Percentiles rank a stretch among this genome's conserved stretches.
Evolutionary conservation across 2,888 invertebrate genomes (phyloP).

Genomic region (Acleris literana): DNA sequence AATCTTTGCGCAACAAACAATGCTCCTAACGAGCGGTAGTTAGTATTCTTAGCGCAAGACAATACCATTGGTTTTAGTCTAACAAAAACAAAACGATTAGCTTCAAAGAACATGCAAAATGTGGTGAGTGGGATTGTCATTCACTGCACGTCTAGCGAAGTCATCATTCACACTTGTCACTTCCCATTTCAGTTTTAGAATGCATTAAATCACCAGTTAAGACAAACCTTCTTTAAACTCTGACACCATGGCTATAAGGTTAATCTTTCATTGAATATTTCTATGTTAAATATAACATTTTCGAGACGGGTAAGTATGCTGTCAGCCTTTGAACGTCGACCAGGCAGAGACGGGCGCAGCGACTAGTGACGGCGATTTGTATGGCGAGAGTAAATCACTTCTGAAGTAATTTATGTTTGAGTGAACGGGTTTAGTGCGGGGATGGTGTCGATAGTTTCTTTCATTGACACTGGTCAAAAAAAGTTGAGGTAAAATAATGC

Average conservation of each 20-base stretch:
- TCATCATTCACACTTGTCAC: conserved; percentile 72
- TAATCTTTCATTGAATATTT: neutral
- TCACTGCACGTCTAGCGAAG: conserved; percentile 59
- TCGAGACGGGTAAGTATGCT: conserved; percentile 11
- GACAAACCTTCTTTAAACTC: neutral
- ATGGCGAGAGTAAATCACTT: conserved; percentile 78
- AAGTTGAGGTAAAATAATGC: conserved; percentile 1
- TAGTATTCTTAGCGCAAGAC: conserved; percentile 38
- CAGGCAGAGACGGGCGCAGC: conserved; percentile 67
- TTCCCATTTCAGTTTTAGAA: conserved; percentile 8
- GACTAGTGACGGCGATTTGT: conserved; percentile 73
- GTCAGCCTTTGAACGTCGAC: conserved; percentile 55
- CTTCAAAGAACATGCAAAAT: conserved; percentile 58
- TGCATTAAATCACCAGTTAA: neutral
- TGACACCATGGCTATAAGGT: neutral
- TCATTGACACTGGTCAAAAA: neutral
- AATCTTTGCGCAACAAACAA: conserved; percentile 28
- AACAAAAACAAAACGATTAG: conserved; percentile 60
- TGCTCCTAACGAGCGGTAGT: conserved; percentile 29
- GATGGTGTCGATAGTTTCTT: conserved; percentile 45
- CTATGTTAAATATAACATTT: neutral
- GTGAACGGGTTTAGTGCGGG: conserved; percentile 61
- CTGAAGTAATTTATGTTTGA: conserved; percentile 77
- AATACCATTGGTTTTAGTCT: conserved; percentile 41
- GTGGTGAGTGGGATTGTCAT: conserved; percentile 68